phyloP scores from a whole-genome alignment of 2,888 invertebrate genomes.

The Andricus curvator region DNA sequence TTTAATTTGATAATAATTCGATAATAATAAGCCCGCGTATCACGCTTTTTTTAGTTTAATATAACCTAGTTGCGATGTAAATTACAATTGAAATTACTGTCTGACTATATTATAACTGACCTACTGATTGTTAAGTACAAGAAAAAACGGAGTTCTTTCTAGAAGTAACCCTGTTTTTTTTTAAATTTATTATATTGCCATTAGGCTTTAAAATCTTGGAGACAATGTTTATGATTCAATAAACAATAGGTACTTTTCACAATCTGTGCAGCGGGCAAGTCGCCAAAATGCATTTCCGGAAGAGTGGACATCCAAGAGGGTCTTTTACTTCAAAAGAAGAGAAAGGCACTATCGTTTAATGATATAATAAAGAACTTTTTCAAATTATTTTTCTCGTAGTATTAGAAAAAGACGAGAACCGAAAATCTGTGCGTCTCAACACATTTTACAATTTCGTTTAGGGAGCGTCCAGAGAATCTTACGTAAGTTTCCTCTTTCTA shows the following conservation, averaged over 20 bases:
- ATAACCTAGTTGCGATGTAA: not conserved
- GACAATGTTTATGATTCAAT: not conserved
- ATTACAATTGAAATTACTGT: not conserved
- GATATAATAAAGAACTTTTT: not conserved
- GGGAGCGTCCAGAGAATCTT: too few relatives aligned
- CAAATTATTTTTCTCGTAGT: not conserved
- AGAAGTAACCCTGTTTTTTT: not conserved
- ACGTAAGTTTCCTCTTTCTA: too few relatives aligned
- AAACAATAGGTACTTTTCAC: not conserved
- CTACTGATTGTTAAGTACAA: not conserved
- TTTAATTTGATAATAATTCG: too few relatives aligned
- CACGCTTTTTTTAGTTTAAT: not conserved
- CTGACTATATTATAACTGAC: not conserved
- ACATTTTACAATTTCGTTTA: not conserved
- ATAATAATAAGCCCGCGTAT: too few relatives aligned
- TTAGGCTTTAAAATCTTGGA: not conserved
- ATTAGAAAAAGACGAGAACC: not conserved
- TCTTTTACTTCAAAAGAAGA: slow-evolving; percentile 16
- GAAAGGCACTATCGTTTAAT: not conserved
- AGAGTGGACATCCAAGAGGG: slow-evolving; percentile 5
- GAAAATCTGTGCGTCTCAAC: not conserved
- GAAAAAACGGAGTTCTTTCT: not conserved
- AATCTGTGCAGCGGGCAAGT: not conserved
- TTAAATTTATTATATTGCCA: too few relatives aligned
- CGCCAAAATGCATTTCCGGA: slow-evolving; percentile 25